Conservation (phyloP, 1,140 invertebrate species). For the Apis cerana region DNA sequence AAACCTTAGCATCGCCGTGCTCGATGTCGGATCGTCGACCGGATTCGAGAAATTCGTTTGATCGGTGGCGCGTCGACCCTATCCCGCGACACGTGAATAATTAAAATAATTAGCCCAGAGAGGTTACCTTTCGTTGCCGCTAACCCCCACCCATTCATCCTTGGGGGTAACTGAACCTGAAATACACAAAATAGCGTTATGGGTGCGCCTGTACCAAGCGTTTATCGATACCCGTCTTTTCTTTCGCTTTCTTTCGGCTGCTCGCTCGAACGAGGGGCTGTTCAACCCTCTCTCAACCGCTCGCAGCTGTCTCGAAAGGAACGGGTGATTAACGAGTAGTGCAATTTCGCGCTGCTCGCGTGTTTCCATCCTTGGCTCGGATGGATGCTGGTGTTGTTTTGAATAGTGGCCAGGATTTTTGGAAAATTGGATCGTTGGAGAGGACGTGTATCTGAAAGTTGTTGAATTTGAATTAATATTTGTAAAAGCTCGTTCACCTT, state of each 20-base stretch:
- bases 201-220: too few species aligned
- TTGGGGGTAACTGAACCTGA: too few species aligned
- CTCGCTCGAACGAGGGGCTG: not conserved
- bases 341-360: not conserved
- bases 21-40: constrained; percentile 42
- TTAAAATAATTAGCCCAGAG: constrained; percentile 6
- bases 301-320: not conserved
- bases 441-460: too few species aligned
- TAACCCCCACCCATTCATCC: too few species aligned
- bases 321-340: not conserved
- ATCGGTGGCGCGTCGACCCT: constrained; percentile 5
- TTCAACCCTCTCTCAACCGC: not conserved
- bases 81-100: not conserved
- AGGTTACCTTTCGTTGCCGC: too few species aligned
- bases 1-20: constrained; percentile 50
- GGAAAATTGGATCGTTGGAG: not conserved
- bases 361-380: not conserved
- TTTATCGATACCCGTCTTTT: constrained; percentile 6
- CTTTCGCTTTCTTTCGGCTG: too few species aligned
- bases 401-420: not conserved
- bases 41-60: constrained; percentile 19
- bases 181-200: too few species aligned
- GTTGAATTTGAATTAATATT: too few species aligned
- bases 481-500: too few species aligned
- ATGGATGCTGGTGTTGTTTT: not conserved